Base-by-base conservation (phyloP, 2,113 vertebrate species). In the Corythornis cristatus region DNA sequence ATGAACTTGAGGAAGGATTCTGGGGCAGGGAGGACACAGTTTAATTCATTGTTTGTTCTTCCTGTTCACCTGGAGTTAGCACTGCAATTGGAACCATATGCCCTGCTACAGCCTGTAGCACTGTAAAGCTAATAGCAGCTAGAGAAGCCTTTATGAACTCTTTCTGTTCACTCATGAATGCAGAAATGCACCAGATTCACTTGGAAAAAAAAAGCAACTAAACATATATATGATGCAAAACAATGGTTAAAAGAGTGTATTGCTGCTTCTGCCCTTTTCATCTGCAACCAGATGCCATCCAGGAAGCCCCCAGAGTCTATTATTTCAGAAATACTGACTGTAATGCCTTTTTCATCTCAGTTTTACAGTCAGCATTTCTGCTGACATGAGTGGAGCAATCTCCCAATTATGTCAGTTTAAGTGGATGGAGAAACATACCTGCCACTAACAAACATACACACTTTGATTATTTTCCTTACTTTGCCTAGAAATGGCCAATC, bases 401-500 rank as follows among this genome's bases (percentile, higher is more conserved):
- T 88, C 89, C 62, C 87, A 83, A 37, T 96, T 95, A 91, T 61
- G 57, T 56, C 79, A 67, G 45, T 35, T 10, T 67, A 86, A 95
- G 94, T 45, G 76, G 79, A 88, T 90, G 68, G 60, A 83, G 64
- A 67, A 88, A 29, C 61, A 57, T 78, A 78, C 86, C 84, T 71
- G 72, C 82, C 84, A 31, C 79, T 64, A 77, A 67, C 76, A 96
- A 91, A 87, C 76, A 93, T 57, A 79, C 61, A 42, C 3, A 2
- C 73, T 91, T 8, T 12, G 35, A 61, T 93, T 88, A 89, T 94
- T 91, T 86, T 75, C 71, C 73, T 76, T 61, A 65, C 33, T 91
- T 94, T 80, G 84, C 77, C 78, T 95, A 20, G 46, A 77, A 88
- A 89, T 89, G 87, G 94, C 84, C 88, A 95, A 88, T 95, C 89